Evolutionary conservation across 2,797 vertebrate genomes (phyloP).

Genomic region (Acomys russatus): DNA sequence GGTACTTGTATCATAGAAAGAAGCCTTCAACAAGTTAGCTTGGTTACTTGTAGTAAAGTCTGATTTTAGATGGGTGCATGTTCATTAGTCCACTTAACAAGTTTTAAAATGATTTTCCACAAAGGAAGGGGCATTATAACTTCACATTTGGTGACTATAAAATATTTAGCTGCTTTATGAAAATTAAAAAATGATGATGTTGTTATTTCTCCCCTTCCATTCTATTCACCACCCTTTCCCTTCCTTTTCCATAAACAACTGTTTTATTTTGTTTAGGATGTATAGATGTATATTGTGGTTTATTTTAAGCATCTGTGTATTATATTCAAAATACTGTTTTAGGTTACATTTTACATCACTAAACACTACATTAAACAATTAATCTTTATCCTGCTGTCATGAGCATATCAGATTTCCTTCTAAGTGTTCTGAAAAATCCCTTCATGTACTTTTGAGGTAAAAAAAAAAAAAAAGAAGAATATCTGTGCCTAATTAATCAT

Average conservation of each 20-base stretch:
- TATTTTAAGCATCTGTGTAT: not conserved
- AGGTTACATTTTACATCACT: slow-evolving; percentile 15
- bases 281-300: not conserved
- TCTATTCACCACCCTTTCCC: not conserved
- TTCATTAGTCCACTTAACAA: slow-evolving; percentile 11
- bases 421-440: not conserved
- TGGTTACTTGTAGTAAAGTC: not conserved
- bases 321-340: not conserved
- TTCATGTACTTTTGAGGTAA: not conserved
- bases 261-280: not conserved
- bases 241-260: not conserved
- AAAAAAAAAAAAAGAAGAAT: not conserved
- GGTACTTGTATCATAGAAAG: not conserved
- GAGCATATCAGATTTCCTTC: not conserved
- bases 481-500: not conserved
- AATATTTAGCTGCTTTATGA: not conserved
- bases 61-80: slow-evolving; percentile 12
- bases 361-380: not conserved
- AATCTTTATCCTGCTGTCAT: not conserved
- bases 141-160: not conserved
- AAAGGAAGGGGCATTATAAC: not conserved
- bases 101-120: not conserved
- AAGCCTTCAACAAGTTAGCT: not conserved
- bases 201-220: not conserved
- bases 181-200: not conserved